A percentile compares a stretch with the other conserved stretches of the same genome.
Conservation (phyloP, 2,797 vertebrate species). For the Phataginus tricuspis region DNA sequence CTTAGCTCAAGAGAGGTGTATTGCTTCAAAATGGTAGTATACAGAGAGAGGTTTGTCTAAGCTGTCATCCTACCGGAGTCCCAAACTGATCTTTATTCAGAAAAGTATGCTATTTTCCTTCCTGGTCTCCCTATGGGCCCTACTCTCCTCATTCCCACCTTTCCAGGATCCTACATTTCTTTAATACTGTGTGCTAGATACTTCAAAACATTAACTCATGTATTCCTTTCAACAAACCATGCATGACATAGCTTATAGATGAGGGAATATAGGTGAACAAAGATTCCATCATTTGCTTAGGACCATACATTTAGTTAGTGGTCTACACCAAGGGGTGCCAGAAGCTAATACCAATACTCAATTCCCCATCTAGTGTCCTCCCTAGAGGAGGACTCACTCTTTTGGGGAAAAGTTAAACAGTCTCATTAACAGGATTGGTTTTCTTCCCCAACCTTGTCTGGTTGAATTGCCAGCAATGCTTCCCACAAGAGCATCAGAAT, state of each 20-base stretch:
- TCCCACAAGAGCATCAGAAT: slow-evolving; percentile 38
- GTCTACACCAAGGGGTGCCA: neutral
- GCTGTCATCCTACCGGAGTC: neutral
- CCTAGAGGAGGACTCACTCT: neutral
- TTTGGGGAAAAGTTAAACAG: neutral
- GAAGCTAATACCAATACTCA: neutral
- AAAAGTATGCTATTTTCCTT: neutral
- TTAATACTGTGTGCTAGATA: neutral
- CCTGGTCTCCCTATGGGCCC: neutral
- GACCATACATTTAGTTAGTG: neutral
- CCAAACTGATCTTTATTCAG: neutral
- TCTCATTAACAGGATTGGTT: slow-evolving; percentile 10
- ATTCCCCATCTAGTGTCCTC: neutral
- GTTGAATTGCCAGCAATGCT: neutral
- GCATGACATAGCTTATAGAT: neutral
- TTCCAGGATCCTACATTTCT: neutral
- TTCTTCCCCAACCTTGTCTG: neutral
- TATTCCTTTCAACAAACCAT: neutral
- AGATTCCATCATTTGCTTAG: neutral
- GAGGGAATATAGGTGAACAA: neutral
- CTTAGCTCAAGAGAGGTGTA: neutral
- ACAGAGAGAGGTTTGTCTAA: neutral
- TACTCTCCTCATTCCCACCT: neutral
- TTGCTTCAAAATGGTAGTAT: neutral
- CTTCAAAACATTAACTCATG: neutral